Base-by-base conservation (phyloP, 2,888 invertebrate genomes). In the Polia nebulosa region DNA sequence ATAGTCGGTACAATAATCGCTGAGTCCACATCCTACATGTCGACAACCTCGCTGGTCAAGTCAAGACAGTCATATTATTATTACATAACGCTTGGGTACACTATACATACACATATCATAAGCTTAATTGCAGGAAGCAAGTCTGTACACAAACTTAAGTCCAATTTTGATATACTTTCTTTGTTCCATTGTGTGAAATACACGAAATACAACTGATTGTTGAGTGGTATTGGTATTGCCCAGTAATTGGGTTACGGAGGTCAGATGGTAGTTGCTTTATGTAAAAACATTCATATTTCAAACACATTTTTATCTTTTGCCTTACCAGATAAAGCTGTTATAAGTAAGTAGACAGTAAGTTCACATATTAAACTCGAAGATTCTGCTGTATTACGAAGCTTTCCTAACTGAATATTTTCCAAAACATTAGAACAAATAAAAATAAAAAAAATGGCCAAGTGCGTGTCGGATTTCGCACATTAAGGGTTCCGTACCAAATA, bases 141-240 rank as follows among this genome's bases (percentile, higher is more conserved):
- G 9, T 4, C 8, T 34, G 20, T 25, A 25, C 8, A 45, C 34
- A 13, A 61, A 63, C 4, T 1, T 29, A 39, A 25, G n/a, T 39
- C 13, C 65, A 47, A 32, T 65, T 65, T 39, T 25, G 1, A 15
- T 25, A 0, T 20, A 39, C 39, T 64, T 29, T 11, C 2, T 22
- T 29, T 64, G 8, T 32, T 49, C 49, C 0, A 11, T 20, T 13
- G 32, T 65, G 36, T 64, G 22, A 64, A 62, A 64, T 36, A 51
- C 32, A 27, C n/a, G 13, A 41, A 32, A 51, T 17, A 44, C 15
- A n/a, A 41, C 9, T 22, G 20, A 66, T 52, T 36, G 29, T 67
- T 3, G 44, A 52, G 27, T 45, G 32, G 52, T 27, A 13, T 34
- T 11, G 17, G 13, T 22, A 39, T 49, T 65, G n/a, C 11, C 13